Evolutionary conservation across 2,888 invertebrate species (phyloP), one percentile per base, ranked within the genome.

Genomic region (Ectemnius lituratus): DNA sequence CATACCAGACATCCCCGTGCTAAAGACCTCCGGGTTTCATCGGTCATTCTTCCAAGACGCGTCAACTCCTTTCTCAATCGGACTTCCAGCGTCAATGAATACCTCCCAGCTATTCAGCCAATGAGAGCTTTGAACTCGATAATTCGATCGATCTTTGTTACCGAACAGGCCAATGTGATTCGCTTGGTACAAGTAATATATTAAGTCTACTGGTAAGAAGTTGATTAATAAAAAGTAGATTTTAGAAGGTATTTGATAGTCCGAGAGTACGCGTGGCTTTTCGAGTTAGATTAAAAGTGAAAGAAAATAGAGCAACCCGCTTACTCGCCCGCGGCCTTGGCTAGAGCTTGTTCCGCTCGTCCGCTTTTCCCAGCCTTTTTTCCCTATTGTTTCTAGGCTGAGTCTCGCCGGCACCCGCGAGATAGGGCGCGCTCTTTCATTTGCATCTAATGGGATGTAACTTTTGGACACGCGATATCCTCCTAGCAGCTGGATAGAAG

Each of bases 381-480:
- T 52, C 2, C 52, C 52, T 16, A 52, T 52, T 52, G 52, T 52
- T 52, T 52, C 16, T 16, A 16, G 14, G 8, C 52, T 11, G 52
- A 52, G n/a, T 52, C 16, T 52, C 16, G 52, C 37, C 37, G 37
- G 37, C 37, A 52, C n/a, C 16, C 52, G 52, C 2, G 37, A 52
- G 52, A 14, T 14, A 52, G 52, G 52, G 52, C 14, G 16, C 52
- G 52, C n/a, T 16, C 16, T 52, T 52, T 52, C 52, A 52, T 52
- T 52, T 13, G n/a, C n/a, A 13, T 52, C 52, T 52, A 52, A 52
- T 52, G 52, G 52, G 52, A 52, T 52, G 52, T 52, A 52, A 52
- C n/a, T 52, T 52, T 52, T 16, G 5, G 52, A 0, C 52, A 16
- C 52, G 16, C 52, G 52, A 16, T 52, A 16, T 16, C 52, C 16